Base-by-base conservation (phyloP, 92 coral and sea anemone species). In the Siderastrea siderea region DNA sequence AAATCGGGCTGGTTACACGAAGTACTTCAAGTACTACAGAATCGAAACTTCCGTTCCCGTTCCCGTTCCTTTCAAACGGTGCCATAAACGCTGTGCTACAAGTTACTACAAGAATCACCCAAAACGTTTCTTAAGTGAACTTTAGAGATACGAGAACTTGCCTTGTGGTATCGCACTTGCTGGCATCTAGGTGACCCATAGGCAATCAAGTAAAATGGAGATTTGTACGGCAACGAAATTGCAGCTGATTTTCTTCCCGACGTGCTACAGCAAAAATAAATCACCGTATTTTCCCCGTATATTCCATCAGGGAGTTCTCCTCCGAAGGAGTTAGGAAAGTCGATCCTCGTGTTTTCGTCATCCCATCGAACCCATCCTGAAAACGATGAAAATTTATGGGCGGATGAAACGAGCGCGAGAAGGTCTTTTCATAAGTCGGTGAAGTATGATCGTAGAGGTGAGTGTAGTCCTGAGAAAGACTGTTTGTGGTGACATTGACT, bases 351-450 rank as follows among this genome's bases (percentile, higher is more conserved):
- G 74, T 95, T 95, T 71, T 95, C 98, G 53, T 95, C 98, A 59
- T 95, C 98, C 98, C 98, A 95, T 57, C 94, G 89, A 45, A 95
- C 65, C 95, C 95, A 95, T 15, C 98, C 98, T 95, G 59, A 62
- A 26, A 77, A 79, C 7, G 9, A 47, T 2, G 9, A n/a, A 17
- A 10, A 3, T 10, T 1, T 45, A 16, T 68, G 4, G 9, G 48
- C 47, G 66, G 16, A 16, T 4, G 4, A 19, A 64, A 17, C 65
- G 16, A 60, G 3, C 10, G 38, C 38, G 38, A 26, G 38, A 26
- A 26, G 0, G 38, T 26, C 38, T 26, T 26, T 26, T 26, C 38
- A 26, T 26, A 0, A 0, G 38, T 0, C 38, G 38, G 38, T 26
- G 38, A 26, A 26, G 38, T 26, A 26, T 26, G 38, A 26, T 26